phyloP scores from a whole-genome alignment of 2,113 vertebrate species.

The Oryzias celebensis region DNA sequence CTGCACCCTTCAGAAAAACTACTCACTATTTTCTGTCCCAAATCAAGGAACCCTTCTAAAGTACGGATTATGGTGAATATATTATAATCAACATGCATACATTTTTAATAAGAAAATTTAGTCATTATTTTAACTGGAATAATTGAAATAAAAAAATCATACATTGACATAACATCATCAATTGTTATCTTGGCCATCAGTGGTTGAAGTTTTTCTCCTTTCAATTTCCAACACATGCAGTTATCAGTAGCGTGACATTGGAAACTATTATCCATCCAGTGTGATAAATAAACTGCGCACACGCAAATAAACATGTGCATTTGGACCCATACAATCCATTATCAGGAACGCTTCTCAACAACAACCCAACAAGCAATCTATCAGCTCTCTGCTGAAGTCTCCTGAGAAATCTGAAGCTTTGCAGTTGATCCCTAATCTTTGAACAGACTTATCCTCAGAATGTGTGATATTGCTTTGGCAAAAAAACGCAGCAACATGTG shows the following conservation, averaged over 20 bases:
- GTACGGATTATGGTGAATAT: no score
- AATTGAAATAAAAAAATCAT: no score
- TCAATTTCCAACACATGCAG: background rate
- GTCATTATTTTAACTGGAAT: no score
- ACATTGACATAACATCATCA: no score
- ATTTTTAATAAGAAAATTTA: no score
- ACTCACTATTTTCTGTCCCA: no score
- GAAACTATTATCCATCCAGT: background rate
- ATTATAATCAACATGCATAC: no score
- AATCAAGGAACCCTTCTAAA: no score
- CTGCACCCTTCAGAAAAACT: no score
- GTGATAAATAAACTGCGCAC: background rate
- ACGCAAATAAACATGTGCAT: constrained; percentile 6
- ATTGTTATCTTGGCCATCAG: no score
- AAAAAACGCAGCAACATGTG: background rate
- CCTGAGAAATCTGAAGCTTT: constrained; percentile 19
- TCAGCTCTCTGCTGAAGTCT: constrained; percentile 8
- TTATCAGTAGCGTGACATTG: background rate
- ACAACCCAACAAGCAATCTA: constrained; percentile 27
- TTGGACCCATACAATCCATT: background rate
- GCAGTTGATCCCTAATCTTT: constrained; percentile 15
- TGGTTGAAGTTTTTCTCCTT: no score
- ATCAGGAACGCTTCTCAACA: background rate
- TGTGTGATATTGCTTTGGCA: background rate
- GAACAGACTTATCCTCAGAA: background rate